A percentile compares a stretch with the other conserved stretches of the same genome.
These are phyloP conservation scores for Caenorhabditis virilis DNA, from an alignment of 2,888 invertebrate species.

Conservation along the genomic window DNA sequence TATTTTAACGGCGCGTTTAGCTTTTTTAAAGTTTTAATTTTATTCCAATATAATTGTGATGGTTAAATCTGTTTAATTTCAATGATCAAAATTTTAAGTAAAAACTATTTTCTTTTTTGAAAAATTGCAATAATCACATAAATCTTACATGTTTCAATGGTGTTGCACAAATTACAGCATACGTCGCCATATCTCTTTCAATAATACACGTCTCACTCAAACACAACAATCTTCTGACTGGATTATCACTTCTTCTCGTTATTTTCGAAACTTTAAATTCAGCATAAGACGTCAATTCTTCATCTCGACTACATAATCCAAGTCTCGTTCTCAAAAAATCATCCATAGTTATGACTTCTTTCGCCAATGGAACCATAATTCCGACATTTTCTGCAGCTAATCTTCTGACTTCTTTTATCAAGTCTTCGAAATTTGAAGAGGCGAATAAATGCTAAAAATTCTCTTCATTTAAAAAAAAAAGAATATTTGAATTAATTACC, in stretches of 20 bases:
- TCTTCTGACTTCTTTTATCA: constrained; percentile 85
- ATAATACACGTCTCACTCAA: constrained; percentile 87
- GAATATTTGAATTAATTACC: constrained; percentile 68
- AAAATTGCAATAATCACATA: not conserved
- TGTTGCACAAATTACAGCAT: constrained; percentile 84
- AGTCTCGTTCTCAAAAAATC: constrained; percentile 86
- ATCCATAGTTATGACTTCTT: constrained; percentile 82
- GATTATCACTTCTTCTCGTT: constrained; percentile 77
- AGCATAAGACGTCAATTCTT: constrained; percentile 90
- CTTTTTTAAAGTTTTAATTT: too few species aligned
- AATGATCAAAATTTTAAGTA: too few species aligned
- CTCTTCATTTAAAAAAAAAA: not conserved
- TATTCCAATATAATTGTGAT: too few species aligned
- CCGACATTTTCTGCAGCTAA: constrained; percentile 82
- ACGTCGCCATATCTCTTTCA: constrained; percentile 95
- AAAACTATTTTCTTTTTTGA: not conserved
- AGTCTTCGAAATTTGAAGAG: constrained; percentile 82
- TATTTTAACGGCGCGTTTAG: too few species aligned
- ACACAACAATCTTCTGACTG: constrained; percentile 86
- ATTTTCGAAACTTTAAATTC: constrained; percentile 96
- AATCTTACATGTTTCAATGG: constrained; percentile 72
- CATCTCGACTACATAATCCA: constrained; percentile 91
- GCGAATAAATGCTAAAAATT: constrained; percentile 73
- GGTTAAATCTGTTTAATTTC: too few species aligned
- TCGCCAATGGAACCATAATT: constrained; percentile 82